Percentiles rank a stretch among this genome's conserved stretches.
Evolutionary conservation across 2,888 invertebrate species (phyloP).

Genomic region (Agrenia bidenticulata): DNA sequence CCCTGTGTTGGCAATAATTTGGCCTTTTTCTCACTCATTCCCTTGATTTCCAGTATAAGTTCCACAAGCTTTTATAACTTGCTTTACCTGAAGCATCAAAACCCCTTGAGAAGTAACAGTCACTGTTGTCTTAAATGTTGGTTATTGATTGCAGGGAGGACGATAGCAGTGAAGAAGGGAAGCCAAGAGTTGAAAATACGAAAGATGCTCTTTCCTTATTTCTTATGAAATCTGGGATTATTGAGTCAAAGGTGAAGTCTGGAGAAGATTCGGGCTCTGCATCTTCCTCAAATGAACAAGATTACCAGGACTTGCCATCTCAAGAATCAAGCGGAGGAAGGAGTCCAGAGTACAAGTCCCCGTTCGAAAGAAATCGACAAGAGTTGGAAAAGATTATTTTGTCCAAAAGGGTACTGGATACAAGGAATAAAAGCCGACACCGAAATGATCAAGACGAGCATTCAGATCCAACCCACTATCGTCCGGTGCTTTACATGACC

Average conservation of each 20-base stretch:
- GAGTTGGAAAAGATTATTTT: not conserved
- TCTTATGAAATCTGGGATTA: slow-evolving; percentile 13
- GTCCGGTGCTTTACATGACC: slow-evolving; percentile 5
- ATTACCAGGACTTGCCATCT: not conserved
- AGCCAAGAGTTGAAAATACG: not conserved
- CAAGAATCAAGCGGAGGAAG: not conserved
- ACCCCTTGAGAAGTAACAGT: no score
- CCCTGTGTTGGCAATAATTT: no score
- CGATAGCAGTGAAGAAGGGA: slow-evolving; percentile 11
- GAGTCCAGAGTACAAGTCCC: not conserved
- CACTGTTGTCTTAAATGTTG: no score
- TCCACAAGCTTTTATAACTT: no score
- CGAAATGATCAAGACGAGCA: no score
- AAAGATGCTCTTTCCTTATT: slow-evolving; percentile 15
- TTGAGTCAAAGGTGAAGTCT: not conserved
- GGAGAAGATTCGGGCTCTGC: not conserved
- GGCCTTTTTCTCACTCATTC: no score
- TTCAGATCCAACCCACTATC: no score
- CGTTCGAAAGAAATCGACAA: slow-evolving; percentile 1
- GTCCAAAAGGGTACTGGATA: not conserved
- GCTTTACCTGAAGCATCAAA: no score
- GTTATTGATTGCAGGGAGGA: slow-evolving; percentile 8
- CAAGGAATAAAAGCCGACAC: not conserved
- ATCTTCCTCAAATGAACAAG: slow-evolving; percentile 6
- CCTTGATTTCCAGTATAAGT: no score